A percentile compares a stretch with the other conserved stretches of the same genome.
Evolutionary conservation across 2,888 invertebrate species (phyloP).

Genomic region (Rhaphigaster nebulosa): DNA sequence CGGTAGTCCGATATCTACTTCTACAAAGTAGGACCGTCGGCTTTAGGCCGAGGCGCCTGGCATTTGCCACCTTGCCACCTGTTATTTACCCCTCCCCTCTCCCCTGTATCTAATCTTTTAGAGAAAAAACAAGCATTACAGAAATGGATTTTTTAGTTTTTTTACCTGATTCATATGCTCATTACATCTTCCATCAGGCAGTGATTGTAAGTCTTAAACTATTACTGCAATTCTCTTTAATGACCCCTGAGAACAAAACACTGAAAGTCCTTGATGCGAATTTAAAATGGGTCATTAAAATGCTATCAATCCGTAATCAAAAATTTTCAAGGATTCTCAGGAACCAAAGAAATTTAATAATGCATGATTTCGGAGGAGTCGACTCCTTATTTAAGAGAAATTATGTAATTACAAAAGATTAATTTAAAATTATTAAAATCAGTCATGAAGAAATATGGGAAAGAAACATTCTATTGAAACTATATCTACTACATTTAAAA

Average conservation of each 20-base stretch:
- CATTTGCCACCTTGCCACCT: no score
- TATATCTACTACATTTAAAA: no score
- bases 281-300: constrained; percentile 35
- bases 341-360: background rate
- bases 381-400: no score
- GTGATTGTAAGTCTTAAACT: background rate
- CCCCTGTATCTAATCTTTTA: no score
- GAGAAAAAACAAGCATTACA: background rate
- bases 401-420: background rate
- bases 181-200: background rate
- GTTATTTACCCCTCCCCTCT: no score
- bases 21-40: no score
- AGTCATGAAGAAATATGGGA: background rate
- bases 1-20: no score
- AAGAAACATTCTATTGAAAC: background rate
- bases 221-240: constrained; percentile 9
- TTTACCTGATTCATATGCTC: background rate
- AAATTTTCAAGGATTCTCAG: background rate
- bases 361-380: background rate
- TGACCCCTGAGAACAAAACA: background rate
- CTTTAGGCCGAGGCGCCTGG: no score
- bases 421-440: background rate
- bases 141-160: background rate
- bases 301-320: background rate
- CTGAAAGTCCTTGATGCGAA: background rate